A percentile compares a stretch with the other conserved stretches of the same genome.
phyloP scores from a whole-genome alignment of 2,888 invertebrate genomes.

The Epirrhoe tristata region DNA sequence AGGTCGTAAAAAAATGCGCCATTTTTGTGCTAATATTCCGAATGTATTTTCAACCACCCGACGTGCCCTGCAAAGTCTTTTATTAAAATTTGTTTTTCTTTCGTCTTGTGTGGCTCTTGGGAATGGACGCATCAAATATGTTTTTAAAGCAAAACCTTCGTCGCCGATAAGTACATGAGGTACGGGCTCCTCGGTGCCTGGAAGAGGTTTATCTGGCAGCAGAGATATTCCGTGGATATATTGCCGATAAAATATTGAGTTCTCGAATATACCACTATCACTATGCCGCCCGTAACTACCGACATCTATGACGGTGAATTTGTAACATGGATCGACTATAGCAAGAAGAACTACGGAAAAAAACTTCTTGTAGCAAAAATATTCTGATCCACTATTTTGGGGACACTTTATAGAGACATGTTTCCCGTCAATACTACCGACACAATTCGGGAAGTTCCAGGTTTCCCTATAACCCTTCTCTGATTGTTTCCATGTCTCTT shows the following conservation, averaged over 20 bases:
- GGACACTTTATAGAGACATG: too few relatives aligned
- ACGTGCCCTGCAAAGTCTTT: constrained; percentile 33
- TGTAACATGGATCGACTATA: constrained; percentile 24
- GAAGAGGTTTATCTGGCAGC: constrained; percentile 6
- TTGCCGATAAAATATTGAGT: constrained; percentile 3
- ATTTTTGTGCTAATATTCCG: constrained; percentile 29
- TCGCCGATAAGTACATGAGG: constrained; percentile 35
- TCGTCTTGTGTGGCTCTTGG: constrained; percentile 8
- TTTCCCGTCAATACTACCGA: constrained; percentile 38
- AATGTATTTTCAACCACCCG: constrained; percentile 37
- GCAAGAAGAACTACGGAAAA: constrained; percentile 25
- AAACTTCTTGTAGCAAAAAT: constrained; percentile 11
- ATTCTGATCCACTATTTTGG: constrained; percentile 22
- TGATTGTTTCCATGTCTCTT: constrained; percentile 2
- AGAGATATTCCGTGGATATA: neutral
- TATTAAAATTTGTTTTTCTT: constrained; percentile 35
- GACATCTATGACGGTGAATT: constrained; percentile 20
- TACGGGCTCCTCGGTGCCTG: constrained; percentile 8
- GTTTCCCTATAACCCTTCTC: constrained; percentile 20
- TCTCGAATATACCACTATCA: constrained; percentile 21
- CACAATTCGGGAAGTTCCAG: constrained; percentile 37
- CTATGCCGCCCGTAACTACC: constrained; percentile 15
- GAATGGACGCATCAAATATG: constrained; percentile 31
- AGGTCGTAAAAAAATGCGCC: constrained; percentile 25
- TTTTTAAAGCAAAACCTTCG: constrained; percentile 28